Evolutionary conservation across 2,888 invertebrate species (phyloP).

Genomic region (Melikaiella ostensackeni): DNA sequence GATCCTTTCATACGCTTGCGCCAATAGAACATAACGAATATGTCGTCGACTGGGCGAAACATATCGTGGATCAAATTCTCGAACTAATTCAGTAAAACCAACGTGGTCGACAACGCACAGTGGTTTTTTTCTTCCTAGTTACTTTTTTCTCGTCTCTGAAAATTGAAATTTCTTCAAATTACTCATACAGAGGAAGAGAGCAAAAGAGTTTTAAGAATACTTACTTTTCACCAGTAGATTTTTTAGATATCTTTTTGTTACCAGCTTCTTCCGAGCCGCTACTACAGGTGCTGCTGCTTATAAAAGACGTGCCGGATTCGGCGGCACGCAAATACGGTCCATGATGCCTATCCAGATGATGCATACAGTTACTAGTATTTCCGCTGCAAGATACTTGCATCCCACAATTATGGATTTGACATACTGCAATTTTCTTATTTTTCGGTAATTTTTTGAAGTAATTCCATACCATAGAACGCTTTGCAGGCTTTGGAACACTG

Average conservation of each 20-base stretch:
- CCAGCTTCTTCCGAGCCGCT: background rate
- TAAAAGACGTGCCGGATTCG: no score
- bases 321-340: no score
- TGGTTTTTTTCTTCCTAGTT: background rate
- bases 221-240: constrained; percentile 1
- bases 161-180: background rate
- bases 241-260: background rate
- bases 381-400: no score
- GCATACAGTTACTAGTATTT: no score
- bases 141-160: background rate
- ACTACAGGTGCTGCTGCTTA: no score
- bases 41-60: constrained; percentile 4
- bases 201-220: background rate
- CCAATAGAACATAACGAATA: constrained; percentile 1
- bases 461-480: no score
- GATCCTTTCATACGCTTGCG: background rate
- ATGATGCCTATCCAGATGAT: no score
- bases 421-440: no score
- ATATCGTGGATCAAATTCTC: constrained; percentile 26
- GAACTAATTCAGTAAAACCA: background rate
- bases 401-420: no score
- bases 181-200: background rate
- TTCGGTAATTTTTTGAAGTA: no score
- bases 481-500: no score
- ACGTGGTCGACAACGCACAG: background rate